These are phyloP conservation scores for Onychomys arenicola DNA, from an alignment of 2,797 vertebrate species.

Conservation along the genomic window DNA sequence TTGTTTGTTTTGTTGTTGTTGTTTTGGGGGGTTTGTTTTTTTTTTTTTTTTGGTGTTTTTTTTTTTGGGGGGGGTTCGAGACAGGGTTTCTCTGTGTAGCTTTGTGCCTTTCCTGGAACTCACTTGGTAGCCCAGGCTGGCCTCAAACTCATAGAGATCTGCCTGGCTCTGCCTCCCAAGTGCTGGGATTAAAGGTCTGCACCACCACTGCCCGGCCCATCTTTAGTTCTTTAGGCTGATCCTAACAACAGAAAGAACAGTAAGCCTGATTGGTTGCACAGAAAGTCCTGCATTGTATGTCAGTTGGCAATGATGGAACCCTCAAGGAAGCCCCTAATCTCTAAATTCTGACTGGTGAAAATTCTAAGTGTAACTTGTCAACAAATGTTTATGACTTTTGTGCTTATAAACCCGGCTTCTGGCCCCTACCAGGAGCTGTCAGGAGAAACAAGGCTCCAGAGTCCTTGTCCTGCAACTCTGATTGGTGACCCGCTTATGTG, in stretches of 20 bases:
- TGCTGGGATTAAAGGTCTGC: too few species aligned
- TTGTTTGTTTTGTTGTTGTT: too few species aligned
- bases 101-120: too few species aligned
- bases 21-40: too few species aligned
- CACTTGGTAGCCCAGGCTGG: too few species aligned
- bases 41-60: too few species aligned
- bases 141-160: too few species aligned
- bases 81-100: too few species aligned
- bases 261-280: neutral
- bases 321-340: neutral
- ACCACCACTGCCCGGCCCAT: too few species aligned
- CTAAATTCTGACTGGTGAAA: neutral
- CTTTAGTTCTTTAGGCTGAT: neutral
- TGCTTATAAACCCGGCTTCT: neutral
- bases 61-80: too few species aligned
- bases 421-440: neutral
- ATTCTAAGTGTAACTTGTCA: neutral
- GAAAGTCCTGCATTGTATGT: neutral
- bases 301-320: neutral
- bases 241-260: neutral
- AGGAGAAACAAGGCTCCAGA: neutral
- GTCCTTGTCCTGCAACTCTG: neutral
- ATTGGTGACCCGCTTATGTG: neutral
- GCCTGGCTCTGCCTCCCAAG: too few species aligned
- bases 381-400: neutral